These are phyloP conservation scores for Choloepus didactylus DNA, from an alignment of 2,797 vertebrate genomes.

Conservation along the genomic window DNA sequence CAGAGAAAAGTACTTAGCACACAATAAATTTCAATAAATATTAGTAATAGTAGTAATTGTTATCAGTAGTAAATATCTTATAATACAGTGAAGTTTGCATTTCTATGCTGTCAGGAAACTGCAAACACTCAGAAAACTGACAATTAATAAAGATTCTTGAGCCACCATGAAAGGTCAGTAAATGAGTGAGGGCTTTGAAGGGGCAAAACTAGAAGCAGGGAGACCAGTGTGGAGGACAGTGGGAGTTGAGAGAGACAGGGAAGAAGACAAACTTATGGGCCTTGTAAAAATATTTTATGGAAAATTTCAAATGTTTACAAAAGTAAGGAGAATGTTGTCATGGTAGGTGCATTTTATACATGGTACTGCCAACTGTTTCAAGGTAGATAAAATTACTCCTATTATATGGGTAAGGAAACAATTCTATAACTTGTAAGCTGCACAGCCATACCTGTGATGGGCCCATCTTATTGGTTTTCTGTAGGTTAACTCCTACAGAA, in stretches of 20 bases:
- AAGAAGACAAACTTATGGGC: neutral
- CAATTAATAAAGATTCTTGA: neutral
- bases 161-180: neutral
- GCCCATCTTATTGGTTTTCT: neutral
- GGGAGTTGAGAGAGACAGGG: neutral
- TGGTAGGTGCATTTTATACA: neutral
- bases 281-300: neutral
- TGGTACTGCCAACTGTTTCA: neutral
- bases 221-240: neutral
- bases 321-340: neutral
- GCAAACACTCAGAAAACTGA: neutral
- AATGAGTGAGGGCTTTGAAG: neutral
- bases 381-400: neutral
- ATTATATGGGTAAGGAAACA: neutral
- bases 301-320: neutral
- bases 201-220: neutral
- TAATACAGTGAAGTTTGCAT: neutral
- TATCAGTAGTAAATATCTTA: neutral
- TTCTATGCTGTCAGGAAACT: neutral
- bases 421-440: too few species aligned
- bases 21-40: neutral
- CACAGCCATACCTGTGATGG: neutral
- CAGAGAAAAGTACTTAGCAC: neutral
- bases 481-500: neutral
- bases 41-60: neutral